Base-by-base conservation (phyloP, 2,888 invertebrate species). In the Caenorhabditis becei region DNA sequence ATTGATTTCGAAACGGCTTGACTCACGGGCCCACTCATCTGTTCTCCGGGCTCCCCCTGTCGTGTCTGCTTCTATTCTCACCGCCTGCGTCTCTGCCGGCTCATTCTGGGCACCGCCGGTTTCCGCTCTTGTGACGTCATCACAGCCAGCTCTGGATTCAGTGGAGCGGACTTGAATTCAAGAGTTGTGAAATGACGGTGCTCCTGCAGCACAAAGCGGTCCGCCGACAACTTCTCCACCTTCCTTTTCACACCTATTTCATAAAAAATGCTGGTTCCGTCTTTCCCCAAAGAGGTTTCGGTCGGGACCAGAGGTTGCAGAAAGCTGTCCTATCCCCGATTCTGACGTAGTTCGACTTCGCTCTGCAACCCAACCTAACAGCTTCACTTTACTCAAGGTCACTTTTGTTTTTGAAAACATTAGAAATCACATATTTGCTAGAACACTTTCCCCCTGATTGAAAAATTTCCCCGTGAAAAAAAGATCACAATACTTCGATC, bases 61-160 rank as follows among this genome's bases (percentile, higher is more conserved):
- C 26, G 2, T 14, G 28, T 24, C 44, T 16, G 53, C 44, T 20
- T 59, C 53, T 66, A 0, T 23, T 18, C 24, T 23, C 59, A 1
- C 20, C 49, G 3, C 20, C 49, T 49, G 49, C 23, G 47, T 59
- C 74, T 74, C 49, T n/a, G 74, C 53, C 7, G 20, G 35, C 37
- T 58, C 44, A 35, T 62, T 72, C 35, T 63, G 62, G 54, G 54
- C 62, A 26, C 56, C 65, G 58, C 10, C 65, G 74, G 65, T 74
- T 74, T 74, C 63, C 74, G 74, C 74, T 74, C 74, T 74, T 74
- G 74, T 74, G 74, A 74, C 74, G 74, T 74, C 74, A 74, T 35
- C 28, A 18, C 18, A 18, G 51, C 23, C 8, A 7, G 14, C 18
- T 20, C 8, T 44, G 51, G 47, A 49, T 74, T 74, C 74, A 74